phyloP scores from a whole-genome alignment of 2,113 vertebrate species.

The Lethenteron camtschaticum region DNA sequence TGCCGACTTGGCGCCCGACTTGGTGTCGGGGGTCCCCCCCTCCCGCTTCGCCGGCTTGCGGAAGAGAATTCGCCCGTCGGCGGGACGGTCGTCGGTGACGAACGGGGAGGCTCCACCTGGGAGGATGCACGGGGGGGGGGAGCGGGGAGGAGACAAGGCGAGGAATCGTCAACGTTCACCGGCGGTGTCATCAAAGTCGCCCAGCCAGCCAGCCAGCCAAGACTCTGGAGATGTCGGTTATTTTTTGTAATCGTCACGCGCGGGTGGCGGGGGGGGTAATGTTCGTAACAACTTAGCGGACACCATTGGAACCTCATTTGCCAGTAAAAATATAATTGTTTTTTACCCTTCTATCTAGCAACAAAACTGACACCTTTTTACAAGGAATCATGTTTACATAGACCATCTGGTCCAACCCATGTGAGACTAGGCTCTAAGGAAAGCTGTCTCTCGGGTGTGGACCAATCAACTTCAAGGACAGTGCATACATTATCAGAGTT shows the following conservation, averaged over 20 bases:
- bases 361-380: too few relatives aligned
- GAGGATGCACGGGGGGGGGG: constrained; percentile 8
- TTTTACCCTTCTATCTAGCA: too few relatives aligned
- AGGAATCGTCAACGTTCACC: constrained; percentile 7
- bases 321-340: too few relatives aligned
- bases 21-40: constrained; percentile 48
- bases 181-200: background rate
- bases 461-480: too few relatives aligned
- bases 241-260: constrained; percentile 1
- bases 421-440: too few relatives aligned
- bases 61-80: constrained; percentile 73
- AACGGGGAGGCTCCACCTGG: constrained; percentile 31
- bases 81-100: constrained; percentile 9
- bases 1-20: constrained; percentile 44
- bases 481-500: too few relatives aligned
- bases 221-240: background rate
- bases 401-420: too few relatives aligned
- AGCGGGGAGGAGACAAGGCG: constrained; percentile 9
- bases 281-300: background rate
- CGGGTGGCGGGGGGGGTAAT: too few relatives aligned
- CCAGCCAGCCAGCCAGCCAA: background rate
- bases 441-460: too few relatives aligned
- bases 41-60: constrained; percentile 66
- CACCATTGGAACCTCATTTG: background rate
- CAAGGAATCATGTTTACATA: too few relatives aligned